Conservation (phyloP, 2,888 invertebrate genomes). For the Polydrusus cervinus region DNA sequence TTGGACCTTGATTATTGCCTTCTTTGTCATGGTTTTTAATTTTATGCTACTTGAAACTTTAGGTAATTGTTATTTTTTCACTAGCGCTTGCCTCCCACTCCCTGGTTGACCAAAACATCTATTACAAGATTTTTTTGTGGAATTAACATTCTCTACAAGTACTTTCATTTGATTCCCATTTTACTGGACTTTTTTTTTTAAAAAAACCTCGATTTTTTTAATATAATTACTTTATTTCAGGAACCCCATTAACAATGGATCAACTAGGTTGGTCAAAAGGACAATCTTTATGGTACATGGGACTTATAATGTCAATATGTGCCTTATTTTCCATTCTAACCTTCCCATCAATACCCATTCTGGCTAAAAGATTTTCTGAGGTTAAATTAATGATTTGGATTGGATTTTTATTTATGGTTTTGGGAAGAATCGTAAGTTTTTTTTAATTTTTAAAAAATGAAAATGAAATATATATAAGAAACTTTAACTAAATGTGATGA, state of each 20-base stretch:
- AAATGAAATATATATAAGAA: neutral
- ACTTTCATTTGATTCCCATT: too few relatives aligned
- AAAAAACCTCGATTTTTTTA: too few relatives aligned
- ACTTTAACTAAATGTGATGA: too few relatives aligned
- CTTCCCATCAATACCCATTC: slow-evolving; percentile 81
- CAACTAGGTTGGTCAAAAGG: slow-evolving; percentile 90
- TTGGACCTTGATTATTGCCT: slow-evolving; percentile 86
- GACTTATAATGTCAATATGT: slow-evolving; percentile 86
- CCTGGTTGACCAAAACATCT: too few relatives aligned
- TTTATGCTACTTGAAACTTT: slow-evolving; percentile 89
- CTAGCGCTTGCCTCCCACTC: too few relatives aligned
- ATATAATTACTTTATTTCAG: slow-evolving; percentile 73
- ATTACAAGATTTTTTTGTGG: too few relatives aligned
- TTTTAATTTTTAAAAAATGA: neutral
- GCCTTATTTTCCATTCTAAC: slow-evolving; percentile 84
- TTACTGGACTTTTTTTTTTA: too few relatives aligned
- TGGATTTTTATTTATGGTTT: slow-evolving; percentile 86
- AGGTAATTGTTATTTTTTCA: slow-evolving; percentile 24
- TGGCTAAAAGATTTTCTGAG: slow-evolving; percentile 83
- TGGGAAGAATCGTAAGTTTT: slow-evolving; percentile 71
- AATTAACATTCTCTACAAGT: too few relatives aligned
- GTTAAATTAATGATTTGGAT: slow-evolving; percentile 87
- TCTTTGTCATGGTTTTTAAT: slow-evolving; percentile 90
- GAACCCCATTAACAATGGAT: slow-evolving; percentile 90
- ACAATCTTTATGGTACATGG: slow-evolving; percentile 87